Base-by-base conservation (phyloP, 2,888 invertebrate species). In the Trachelus stipa region DNA sequence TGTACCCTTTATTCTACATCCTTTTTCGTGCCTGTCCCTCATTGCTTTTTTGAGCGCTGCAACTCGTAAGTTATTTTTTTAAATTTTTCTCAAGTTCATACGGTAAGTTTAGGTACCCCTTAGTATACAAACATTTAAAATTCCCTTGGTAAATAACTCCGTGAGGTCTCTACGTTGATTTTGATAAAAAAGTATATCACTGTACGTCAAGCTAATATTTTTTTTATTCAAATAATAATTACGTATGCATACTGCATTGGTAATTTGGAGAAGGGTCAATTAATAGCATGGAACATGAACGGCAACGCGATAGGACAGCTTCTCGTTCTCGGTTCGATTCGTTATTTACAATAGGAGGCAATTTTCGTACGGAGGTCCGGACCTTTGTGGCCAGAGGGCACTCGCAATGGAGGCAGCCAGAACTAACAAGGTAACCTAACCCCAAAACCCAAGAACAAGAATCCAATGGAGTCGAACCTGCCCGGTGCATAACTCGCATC, bases 381-480 rank as follows among this genome's bases (percentile, higher is more conserved):
- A 80, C 81, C 81, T 76, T 81, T 76, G 75, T 85, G 83, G 86
- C 88, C 87, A 82, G 85, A 86, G 87, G 87, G 86, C 85, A 86
- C 80, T 81, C 80, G 85, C 86, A 84, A 86, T 85, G 85, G 84
- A 79, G 84, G 83, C 87, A 86, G 85, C 86, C 85, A 86, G 87
- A 88, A 87, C 89, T 89, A 90, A 90, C 90, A 88, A 89, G 90
- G 89, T 89, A 90, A 90, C 89, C 86, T 85, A 88, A 89, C 87
- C 87, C 87, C 83, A 82, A 82, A 79, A 78, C 77, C 79, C n/a
- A 73, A 78, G 75, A 78, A 75, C 78, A 77, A 77, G 77, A 76
- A 78, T 74, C 75, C 79, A 82, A 71, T 34, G 82, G 78, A 84
- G 87, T 85, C 87, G 85, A 87, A 88, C 87, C 37, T 12, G 85